Base-by-base conservation (phyloP, 2,888 invertebrate species). In the Gisinianus flammeolus region DNA sequence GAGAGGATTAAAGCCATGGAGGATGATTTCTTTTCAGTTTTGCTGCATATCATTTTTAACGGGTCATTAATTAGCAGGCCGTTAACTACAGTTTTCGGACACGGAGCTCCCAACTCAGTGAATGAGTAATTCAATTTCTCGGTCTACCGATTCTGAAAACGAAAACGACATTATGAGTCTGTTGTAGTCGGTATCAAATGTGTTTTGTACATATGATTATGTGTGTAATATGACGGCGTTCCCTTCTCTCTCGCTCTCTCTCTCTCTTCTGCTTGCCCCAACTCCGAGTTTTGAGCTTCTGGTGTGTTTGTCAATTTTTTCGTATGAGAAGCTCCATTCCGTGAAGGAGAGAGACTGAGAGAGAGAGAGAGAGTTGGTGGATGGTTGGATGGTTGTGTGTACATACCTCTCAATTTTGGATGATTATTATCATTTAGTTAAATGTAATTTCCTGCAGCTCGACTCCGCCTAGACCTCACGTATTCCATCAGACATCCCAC, bases 391-490 rank as follows among this genome's bases (percentile, higher is more conserved):
- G 28, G 31, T 33, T 52, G 19, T 44, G 19, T 44, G 44, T 6
- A 44, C 44, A 44, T 64, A 79, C 77, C 81, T 81, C 79, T 79
- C 81, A 79, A 79, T 81, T 79, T 73, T 79, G 73, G 67, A 72
- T 80, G 80, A 80, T 80, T 80, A 80, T 79, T 80, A 79, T 80
- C 76, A 80, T 80, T 81, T 79, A 81, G 79, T 79, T 81, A 79
- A 81, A 81, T 81, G 81, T 81, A 79, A 81, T 81, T 81, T 81
- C 81, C 81, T 81, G 81, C 79, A 79, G 79, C 70, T 79, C 78
- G 76, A 75, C 79, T 77, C 79, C 81, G 79, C 81, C 79, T 78
- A 79, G 81, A 81, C 81, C 81, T 76, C 81, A 81, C 81, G 78
- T 81, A 79, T 72, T 75, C 78, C 78, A 73, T 73, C 68, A 76